Percentiles rank a stretch among this genome's conserved stretches.
Conservation (phyloP, 2,797 vertebrate genomes). For the Hippopotamyrus pictus region DNA sequence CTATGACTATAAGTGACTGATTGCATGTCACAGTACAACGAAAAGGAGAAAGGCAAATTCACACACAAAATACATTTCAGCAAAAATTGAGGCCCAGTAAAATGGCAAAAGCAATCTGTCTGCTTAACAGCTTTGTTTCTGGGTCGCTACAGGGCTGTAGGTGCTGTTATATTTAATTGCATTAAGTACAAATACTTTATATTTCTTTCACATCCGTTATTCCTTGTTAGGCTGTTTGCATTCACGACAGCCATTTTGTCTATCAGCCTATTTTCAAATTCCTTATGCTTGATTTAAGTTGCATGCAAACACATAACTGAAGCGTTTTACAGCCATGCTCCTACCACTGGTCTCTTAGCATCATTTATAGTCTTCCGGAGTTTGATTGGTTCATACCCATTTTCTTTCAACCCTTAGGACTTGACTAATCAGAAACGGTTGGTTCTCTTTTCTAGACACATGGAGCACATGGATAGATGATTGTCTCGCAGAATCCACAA, state of each 20-base stretch:
- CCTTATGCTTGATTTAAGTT: neutral
- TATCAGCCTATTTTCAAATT: neutral
- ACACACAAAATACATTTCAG: neutral
- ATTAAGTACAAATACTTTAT: neutral
- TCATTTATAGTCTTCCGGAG: neutral
- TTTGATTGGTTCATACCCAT: neutral
- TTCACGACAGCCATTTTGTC: neutral
- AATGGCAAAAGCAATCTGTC: neutral
- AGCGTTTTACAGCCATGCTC: neutral
- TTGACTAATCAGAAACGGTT: slow-evolving; percentile 1
- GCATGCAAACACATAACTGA: neutral
- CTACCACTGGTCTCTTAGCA: neutral
- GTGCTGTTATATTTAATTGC: neutral
- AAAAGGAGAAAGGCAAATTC: neutral
- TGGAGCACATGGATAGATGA: neutral
- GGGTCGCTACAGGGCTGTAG: neutral
- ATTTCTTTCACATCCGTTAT: neutral
- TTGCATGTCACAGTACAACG: neutral
- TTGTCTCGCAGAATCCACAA: neutral
- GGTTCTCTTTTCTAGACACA: neutral
- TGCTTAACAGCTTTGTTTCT: neutral
- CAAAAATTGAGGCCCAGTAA: neutral
- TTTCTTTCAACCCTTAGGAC: slow-evolving; percentile 5
- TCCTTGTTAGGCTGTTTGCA: neutral
- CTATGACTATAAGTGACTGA: neutral